Evolutionary conservation across 1,140 invertebrate species (phyloP), one percentile per base, ranked within the genome.

Genomic region (Pectinophora gossypiella): DNA sequence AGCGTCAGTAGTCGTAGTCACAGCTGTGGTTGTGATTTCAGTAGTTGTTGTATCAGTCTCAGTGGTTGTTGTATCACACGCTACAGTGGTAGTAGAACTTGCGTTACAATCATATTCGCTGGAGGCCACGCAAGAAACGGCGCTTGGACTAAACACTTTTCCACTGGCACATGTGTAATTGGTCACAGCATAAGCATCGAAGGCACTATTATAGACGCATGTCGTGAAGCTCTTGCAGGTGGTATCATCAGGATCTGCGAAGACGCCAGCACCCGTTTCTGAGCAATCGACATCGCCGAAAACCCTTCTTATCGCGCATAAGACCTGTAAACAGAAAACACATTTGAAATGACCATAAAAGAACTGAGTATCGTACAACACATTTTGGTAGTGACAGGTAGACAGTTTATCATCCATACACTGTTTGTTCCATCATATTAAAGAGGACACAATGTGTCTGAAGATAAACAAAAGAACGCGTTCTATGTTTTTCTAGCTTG

Each of bases 161-260:
- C 61, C 72, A 5, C 65, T 59, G 2, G 76, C 74, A 32, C 76
- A 80, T 9, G 64, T 58, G 59, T 77, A 80, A 59, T 77, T 65
- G 51, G 72, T 76, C 2, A 63, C 43, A 3, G 67, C 6, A 43
- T 57, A 77, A 9, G 48, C 58, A 19, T 19, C 19, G 15, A 40
- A 64, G 21, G 56, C 20, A 19, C 44, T 58, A 38, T 53, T 40
- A 48, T 59, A 72, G 21, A 77, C 62, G 42, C 77, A 81, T 6
- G 67, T 47, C 0, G 68, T 75, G 57, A 78, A 81, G 48, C 68
- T 68, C 44, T 76, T 42, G 54, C 77, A 81, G 4, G 65, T 76
- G 2, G 59, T 62, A 51, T 78, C 75, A 6, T 23, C 49, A 4
- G 67, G 57, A 15, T 76, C 64, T 2, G 75, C 55, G 45, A 66